A percentile compares a stretch with the other conserved stretches of the same genome.
Evolutionary conservation across 1,140 invertebrate species (phyloP).

Genomic region (Pseudomyrmex sp.): DNA sequence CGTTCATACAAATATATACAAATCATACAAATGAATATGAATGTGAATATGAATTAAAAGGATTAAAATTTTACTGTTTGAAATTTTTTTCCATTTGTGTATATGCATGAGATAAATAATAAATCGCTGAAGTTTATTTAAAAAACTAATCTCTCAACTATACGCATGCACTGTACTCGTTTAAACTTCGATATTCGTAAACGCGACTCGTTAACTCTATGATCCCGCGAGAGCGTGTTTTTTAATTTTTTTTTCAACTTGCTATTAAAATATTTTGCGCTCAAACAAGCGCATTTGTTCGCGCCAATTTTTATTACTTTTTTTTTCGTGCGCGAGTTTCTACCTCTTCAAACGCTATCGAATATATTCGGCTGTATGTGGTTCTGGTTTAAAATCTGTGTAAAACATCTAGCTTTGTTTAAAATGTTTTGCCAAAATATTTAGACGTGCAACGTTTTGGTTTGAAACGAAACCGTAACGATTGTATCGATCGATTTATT

Average conservation of each 20-base stretch:
- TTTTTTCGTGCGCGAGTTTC: neutral
- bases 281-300: conserved; percentile 23
- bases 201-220: conserved; percentile 9
- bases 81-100: neutral
- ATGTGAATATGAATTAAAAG: too few relatives aligned
- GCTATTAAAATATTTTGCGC: conserved; percentile 25
- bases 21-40: too few relatives aligned
- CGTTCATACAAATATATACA: too few relatives aligned
- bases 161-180: neutral
- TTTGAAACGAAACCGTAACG: neutral
- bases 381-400: neutral
- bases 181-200: neutral
- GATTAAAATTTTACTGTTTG: neutral
- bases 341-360: conserved; percentile 8
- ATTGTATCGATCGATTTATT: neutral
- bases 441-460: neutral
- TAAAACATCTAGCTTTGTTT: conserved; percentile 17
- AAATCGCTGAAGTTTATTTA: conserved; percentile 12
- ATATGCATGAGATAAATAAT: neutral
- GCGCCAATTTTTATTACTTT: neutral
- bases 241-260: conserved; percentile 19
- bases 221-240: neutral
- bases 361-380: neutral
- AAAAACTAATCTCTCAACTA: neutral
- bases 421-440: conserved; percentile 5